Evolutionary conservation across 1,140 invertebrate species (phyloP).

Genomic region (Coptotermes formosanus): DNA sequence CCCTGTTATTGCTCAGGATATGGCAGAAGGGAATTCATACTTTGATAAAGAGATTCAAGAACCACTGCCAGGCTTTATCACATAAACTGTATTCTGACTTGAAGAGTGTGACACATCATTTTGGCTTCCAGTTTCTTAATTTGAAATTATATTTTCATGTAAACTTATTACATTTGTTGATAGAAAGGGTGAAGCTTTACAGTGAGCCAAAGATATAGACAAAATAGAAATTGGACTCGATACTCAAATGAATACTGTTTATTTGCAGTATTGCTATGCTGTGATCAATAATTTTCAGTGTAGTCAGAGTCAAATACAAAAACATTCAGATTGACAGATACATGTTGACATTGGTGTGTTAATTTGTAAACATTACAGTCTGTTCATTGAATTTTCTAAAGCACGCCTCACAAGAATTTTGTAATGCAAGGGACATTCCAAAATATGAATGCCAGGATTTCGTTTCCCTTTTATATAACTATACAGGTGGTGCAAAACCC

Average conservation of each 20-base stretch:
- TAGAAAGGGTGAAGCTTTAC: not conserved
- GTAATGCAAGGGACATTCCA: not conserved
- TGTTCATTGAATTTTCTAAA: not conserved
- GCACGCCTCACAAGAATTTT: not conserved
- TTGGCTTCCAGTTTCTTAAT: conserved; percentile 9
- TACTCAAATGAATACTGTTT: not conserved
- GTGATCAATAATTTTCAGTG: conserved; percentile 4
- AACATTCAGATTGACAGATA: not conserved
- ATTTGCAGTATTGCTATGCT: not conserved
- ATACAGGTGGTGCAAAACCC: too few relatives aligned
- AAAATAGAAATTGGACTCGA: not conserved
- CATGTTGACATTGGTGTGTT: not conserved
- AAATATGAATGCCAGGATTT: not conserved
- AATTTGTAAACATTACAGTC: not conserved
- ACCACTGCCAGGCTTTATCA: not conserved
- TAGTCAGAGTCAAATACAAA: not conserved
- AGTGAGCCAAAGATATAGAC: not conserved
- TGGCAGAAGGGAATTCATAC: too few relatives aligned
- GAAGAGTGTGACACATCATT: not conserved
- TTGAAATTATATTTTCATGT: not conserved
- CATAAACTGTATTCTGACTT: too few relatives aligned
- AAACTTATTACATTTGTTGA: not conserved
- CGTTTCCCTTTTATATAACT: too few relatives aligned
- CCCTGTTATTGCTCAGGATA: too few relatives aligned
- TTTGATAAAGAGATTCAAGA: not conserved